Conservation (phyloP, 2,888 invertebrate genomes). For the Chaetoderma sp. region DNA sequence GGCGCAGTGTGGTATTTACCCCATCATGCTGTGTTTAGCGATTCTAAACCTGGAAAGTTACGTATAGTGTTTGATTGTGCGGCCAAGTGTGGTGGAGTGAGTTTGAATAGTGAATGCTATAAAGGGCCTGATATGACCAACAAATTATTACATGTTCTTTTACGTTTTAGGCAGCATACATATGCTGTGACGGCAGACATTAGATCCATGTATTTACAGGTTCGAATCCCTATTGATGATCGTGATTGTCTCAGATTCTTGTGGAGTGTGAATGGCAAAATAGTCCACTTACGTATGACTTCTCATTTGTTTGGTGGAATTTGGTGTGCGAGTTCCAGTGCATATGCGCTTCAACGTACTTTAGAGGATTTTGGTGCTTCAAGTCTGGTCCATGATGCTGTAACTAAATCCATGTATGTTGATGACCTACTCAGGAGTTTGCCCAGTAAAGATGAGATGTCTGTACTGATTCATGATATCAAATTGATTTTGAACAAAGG, state of each 20-base stretch:
- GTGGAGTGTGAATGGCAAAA: not conserved
- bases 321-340: not conserved
- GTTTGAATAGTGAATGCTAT: not conserved
- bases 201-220: conserved; percentile 11
- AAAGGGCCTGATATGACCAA: conserved; percentile 1
- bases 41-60: not conserved
- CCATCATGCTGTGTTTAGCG: not conserved
- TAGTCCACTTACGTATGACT: conserved; percentile 7
- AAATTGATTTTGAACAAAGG: not conserved
- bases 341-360: not conserved
- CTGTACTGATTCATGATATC: not conserved
- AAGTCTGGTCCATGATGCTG: not conserved
- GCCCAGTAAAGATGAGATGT: not conserved
- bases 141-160: not conserved
- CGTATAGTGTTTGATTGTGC: conserved; percentile 13
- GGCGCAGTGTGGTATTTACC: not conserved
- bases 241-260: conserved; percentile 1
- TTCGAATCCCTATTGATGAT: not conserved
- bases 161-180: not conserved
- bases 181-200: conserved; percentile 6
- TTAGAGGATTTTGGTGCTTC: not conserved
- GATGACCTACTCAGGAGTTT: conserved; percentile 14
- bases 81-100: not conserved
- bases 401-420: not conserved
- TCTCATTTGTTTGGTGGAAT: conserved; percentile 11